Evolutionary conservation across 2,888 invertebrate species (phyloP).

Genomic region (Folsomia candida): DNA sequence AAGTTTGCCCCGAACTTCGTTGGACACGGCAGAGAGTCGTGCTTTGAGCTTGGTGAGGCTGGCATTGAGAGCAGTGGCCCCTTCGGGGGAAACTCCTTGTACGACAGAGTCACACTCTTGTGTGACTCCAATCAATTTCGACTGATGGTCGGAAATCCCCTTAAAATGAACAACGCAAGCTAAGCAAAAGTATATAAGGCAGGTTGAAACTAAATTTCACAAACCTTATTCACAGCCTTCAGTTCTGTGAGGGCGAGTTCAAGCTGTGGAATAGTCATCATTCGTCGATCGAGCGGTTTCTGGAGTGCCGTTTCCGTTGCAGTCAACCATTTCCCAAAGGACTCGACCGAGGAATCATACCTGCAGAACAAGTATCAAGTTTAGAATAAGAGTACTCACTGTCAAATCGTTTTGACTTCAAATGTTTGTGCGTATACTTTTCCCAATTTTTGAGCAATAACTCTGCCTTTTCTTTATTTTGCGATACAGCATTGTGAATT

Average conservation of each 20-base stretch:
- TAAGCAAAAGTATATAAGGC: no score
- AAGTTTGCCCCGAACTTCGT: constrained; percentile 71
- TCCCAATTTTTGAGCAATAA: constrained; percentile 77
- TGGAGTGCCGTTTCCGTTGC: constrained; percentile 29
- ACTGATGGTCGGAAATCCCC: constrained; percentile 80
- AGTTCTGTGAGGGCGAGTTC: constrained; percentile 45
- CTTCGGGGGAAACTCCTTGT: constrained; percentile 74
- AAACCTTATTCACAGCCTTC: constrained; percentile 64
- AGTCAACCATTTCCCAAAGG: constrained; percentile 70
- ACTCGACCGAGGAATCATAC: no score
- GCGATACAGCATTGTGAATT: constrained; percentile 71
- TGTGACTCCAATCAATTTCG: constrained; percentile 73
- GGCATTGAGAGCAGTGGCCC: constrained; percentile 68
- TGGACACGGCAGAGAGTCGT: constrained; percentile 71
- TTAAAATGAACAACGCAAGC: no score
- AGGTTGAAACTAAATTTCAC: no score
- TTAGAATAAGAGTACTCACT: no score
- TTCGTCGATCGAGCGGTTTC: constrained; percentile 33
- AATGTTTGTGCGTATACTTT: no score
- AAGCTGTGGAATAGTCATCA: constrained; percentile 42
- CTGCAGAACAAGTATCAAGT: no score
- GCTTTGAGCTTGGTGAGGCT: constrained; percentile 72
- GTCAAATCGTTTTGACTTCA: no score
- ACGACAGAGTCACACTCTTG: constrained; percentile 77
- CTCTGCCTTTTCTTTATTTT: constrained; percentile 74